phyloP scores from a whole-genome alignment of 2,797 vertebrate genomes.

The Pseudochirops cupreus region DNA sequence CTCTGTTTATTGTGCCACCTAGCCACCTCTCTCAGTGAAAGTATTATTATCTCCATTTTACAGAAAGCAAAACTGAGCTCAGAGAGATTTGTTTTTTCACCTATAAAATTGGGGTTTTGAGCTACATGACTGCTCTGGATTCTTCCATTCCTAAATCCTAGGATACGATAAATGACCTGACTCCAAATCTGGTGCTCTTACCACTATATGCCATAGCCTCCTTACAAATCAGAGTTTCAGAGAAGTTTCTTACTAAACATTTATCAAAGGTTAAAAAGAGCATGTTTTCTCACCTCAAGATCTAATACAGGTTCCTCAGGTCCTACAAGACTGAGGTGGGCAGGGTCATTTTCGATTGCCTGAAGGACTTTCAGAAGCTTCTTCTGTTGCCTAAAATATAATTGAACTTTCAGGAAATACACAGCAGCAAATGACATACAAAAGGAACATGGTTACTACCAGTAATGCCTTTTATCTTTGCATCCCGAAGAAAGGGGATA shows the following conservation, averaged over 20 bases:
- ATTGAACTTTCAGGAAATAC: constrained; percentile 27
- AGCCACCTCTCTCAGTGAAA: not conserved
- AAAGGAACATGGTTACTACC: not conserved
- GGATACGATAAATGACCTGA: not conserved
- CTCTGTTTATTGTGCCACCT: no score
- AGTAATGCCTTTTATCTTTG: not conserved
- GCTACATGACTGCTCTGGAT: not conserved
- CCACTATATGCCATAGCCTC: not conserved
- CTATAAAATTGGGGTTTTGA: not conserved
- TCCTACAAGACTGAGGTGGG: not conserved
- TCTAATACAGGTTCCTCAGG: constrained; percentile 60
- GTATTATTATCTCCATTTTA: not conserved
- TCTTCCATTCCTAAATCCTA: not conserved
- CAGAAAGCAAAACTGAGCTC: not conserved
- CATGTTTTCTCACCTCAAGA: constrained; percentile 56
- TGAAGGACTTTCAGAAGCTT: constrained; percentile 88
- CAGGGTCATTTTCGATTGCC: constrained; percentile 84
- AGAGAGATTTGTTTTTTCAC: not conserved
- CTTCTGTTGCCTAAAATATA: constrained; percentile 91
- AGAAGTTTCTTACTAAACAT: not conserved
- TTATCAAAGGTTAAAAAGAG: not conserved
- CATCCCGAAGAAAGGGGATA: not conserved
- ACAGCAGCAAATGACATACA: not conserved
- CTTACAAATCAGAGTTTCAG: not conserved
- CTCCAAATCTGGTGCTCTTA: not conserved